Percentiles rank a stretch among this genome's conserved stretches.
phyloP scores from a whole-genome alignment of 2,888 invertebrate genomes.

The Rhyacophila evoluta region DNA sequence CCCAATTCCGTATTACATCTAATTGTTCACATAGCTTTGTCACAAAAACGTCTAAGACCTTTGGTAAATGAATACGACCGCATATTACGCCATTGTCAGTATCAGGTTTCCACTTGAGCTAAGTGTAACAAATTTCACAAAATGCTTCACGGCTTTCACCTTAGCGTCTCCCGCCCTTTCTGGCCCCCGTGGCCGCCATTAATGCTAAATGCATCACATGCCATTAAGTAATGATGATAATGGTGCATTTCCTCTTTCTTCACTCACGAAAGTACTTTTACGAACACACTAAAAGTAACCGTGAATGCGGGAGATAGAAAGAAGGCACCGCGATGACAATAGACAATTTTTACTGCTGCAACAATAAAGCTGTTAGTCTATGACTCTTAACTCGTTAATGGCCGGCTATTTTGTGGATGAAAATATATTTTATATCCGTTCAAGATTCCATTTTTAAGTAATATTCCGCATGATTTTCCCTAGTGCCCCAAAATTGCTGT shows the following conservation, averaged over 20 bases:
- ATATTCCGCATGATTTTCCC: too few relatives aligned
- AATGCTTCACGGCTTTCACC: conserved; percentile 35
- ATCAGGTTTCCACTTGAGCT: conserved; percentile 23
- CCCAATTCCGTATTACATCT: too few relatives aligned
- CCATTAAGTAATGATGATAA: conserved; percentile 52
- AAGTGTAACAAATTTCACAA: conserved; percentile 40
- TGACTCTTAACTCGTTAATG: neutral
- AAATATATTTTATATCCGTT: too few relatives aligned
- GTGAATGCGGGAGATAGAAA: conserved; percentile 3
- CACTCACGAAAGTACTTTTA: conserved; percentile 27
- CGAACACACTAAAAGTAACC: conserved; percentile 3
- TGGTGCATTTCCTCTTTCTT: conserved; percentile 46
- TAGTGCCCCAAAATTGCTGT: too few relatives aligned
- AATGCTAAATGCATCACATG: conserved; percentile 52
- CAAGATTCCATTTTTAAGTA: too few relatives aligned
- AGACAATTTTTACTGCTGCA: conserved; percentile 33
- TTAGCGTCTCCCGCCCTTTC: conserved; percentile 32
- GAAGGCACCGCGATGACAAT: conserved; percentile 33
- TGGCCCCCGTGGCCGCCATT: conserved; percentile 38
- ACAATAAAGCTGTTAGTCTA: neutral
- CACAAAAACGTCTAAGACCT: neutral
- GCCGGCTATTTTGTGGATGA: neutral
- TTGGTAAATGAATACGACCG: neutral
- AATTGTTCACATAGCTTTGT: neutral
- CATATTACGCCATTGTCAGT: neutral